Conservation (phyloP, 2,113 vertebrate species). For the Recurvirostra avosetta region DNA sequence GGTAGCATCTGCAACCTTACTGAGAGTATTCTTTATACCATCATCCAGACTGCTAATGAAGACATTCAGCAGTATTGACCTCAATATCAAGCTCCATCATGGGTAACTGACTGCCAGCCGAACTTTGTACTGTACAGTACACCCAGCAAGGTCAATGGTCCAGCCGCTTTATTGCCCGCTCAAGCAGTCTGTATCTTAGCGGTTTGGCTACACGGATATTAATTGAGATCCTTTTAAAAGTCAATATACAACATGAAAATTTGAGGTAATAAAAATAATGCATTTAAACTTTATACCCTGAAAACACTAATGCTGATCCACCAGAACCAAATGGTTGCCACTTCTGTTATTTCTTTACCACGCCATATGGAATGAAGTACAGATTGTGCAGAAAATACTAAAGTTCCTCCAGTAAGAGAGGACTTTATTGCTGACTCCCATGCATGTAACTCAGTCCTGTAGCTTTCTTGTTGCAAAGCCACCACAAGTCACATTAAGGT, state of each 20-base stretch:
- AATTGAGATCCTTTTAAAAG: not conserved
- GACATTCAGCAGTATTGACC: not conserved
- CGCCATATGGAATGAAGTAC: not conserved
- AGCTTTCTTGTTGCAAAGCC: not conserved
- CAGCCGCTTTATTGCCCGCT: not conserved
- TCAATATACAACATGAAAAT: not conserved
- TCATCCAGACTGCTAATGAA: not conserved
- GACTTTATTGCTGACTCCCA: not conserved
- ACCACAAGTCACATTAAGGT: not conserved
- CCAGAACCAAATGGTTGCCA: not conserved
- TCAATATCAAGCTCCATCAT: not conserved
- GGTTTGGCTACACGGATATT: not conserved
- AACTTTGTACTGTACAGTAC: not conserved
- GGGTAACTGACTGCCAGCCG: not conserved
- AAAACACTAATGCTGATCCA: not conserved
- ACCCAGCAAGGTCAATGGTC: not conserved
- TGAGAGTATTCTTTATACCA: not conserved
- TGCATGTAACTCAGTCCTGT: rapidly evolving
- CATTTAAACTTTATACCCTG: not conserved
- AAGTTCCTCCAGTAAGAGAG: not conserved
- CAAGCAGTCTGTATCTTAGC: rapidly evolving
- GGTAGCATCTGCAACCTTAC: not conserved
- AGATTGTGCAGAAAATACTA: not conserved
- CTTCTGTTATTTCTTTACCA: not conserved
- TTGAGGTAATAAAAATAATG: not conserved